Evolutionary conservation across 2,113 vertebrate species (phyloP).

Genomic region (Coturnix japonica): DNA sequence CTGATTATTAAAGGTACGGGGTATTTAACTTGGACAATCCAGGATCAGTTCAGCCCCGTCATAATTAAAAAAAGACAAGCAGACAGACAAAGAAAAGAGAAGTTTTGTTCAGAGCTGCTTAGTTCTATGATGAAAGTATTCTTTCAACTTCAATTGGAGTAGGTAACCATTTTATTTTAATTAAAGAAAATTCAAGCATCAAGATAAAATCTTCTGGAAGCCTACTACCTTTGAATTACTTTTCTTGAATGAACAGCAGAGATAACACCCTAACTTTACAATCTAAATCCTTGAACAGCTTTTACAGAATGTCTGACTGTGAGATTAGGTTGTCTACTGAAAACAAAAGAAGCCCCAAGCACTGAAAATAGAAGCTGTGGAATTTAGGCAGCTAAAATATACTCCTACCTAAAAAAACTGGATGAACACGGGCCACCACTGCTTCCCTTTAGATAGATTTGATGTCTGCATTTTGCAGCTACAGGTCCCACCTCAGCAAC

Average conservation of each 20-base stretch:
- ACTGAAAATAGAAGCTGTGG: not conserved
- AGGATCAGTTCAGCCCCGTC: not conserved
- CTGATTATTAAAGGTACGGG: not conserved
- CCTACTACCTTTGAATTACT: not conserved
- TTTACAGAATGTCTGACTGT: not conserved
- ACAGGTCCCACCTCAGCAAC: not conserved
- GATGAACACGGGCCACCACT: not conserved
- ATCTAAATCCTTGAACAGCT: not conserved
- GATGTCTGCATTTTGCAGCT: not conserved
- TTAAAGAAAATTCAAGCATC: not conserved
- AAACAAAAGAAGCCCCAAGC: not conserved
- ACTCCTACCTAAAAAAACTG: not conserved
- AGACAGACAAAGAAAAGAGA: not conserved
- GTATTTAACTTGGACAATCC: not conserved
- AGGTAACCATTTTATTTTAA: not conserved
- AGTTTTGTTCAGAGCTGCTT: not conserved
- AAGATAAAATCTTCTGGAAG: conserved; percentile 1
- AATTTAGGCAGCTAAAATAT: not conserved
- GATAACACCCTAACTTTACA: not conserved
- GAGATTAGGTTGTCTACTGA: not conserved
- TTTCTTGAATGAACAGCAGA: not conserved
- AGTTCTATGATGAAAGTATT: not conserved
- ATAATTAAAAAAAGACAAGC: not conserved
- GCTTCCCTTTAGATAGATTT: not conserved
- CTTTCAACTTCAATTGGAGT: not conserved